Evolutionary conservation across 1,140 invertebrate species (phyloP), one percentile per base, ranked within the genome.

Genomic region (Cataglyphis hispanica): DNA sequence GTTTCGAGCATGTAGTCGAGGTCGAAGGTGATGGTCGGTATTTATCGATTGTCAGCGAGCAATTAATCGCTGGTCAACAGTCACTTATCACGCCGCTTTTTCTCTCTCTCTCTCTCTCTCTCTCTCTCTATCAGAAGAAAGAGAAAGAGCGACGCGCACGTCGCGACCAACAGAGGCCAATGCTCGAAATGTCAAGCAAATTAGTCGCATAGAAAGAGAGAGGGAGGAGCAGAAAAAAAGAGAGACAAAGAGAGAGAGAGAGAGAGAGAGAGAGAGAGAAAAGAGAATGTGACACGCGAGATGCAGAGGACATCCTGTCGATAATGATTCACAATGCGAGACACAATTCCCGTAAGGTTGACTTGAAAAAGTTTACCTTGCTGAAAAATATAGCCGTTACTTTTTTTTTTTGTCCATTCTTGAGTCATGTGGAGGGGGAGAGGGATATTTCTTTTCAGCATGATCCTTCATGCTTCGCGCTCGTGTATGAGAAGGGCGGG

Each of bases 291-390:
- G 40, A 53, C 66, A 60, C 50, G 46, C 16, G 37, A 40, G 19
- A 61, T n/a, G 67, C 53, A 74, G 60, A 83, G 78, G 78, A 74
- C 78, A 60, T 83, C 66, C 78, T 83, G 78, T 53, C 66, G 43
- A 46, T 19, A 13, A 16, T n/a, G 78, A 34, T 83, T 13, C 43
- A 16, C 13, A 46, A 83, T 25, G 25, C 66, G 22, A 8, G 66
- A 8, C 37, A 81, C 34, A 13, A 22, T 83, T 81, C 50, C 50
- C 60, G 27, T 53, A 67, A 56, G 31, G 43, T 67, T 19, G 64
- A 40, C 37, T 67, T 37, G 27, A 31, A 40, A 56, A 56, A 43
- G 31, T 60, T 64, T 53, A 22, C 19, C 70, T n/a, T 22, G 11
- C 1, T 10, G 8, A 37, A 13, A 22, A n/a, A n/a, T 19, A 27